These are phyloP conservation scores for Muscicapa comitata DNA, from an alignment of 2,797 vertebrate species.

Conservation along the genomic window DNA sequence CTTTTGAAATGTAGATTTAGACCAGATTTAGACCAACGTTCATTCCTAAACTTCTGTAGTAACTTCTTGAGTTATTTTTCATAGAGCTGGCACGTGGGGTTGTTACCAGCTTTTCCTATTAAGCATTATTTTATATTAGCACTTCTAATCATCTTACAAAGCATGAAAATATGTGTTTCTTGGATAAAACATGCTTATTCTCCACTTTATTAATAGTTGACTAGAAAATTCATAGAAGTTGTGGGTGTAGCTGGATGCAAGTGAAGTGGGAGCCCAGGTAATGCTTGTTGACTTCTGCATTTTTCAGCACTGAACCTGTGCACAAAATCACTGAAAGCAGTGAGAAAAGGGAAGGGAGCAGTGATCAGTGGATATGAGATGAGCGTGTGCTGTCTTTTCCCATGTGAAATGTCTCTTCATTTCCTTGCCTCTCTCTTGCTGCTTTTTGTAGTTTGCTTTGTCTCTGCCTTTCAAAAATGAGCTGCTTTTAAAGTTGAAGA, in stretches of 20 bases:
- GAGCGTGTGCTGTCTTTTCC: background rate
- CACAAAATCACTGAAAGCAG: background rate
- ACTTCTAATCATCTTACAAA: background rate
- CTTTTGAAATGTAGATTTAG: background rate
- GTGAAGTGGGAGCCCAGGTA: background rate
- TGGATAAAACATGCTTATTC: background rate
- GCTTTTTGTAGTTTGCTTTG: background rate
- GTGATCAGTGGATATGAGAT: background rate
- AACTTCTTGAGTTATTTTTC: background rate
- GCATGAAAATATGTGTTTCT: background rate
- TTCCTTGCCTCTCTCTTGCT: background rate
- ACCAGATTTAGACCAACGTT: background rate
- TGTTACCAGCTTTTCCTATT: background rate
- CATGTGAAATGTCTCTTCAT: background rate
- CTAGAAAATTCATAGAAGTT: background rate
- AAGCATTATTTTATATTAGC: background rate
- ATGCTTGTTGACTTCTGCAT: rapidly evolving
- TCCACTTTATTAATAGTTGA: background rate
- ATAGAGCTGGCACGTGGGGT: rapidly evolving
- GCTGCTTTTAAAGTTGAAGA: background rate
- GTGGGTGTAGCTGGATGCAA: background rate
- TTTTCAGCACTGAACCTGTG: background rate
- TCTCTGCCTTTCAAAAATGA: background rate
- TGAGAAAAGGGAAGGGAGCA: background rate
- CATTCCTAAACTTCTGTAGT: background rate